Conservation (phyloP, 1,140 invertebrate species). For the Ceratina australensis region DNA sequence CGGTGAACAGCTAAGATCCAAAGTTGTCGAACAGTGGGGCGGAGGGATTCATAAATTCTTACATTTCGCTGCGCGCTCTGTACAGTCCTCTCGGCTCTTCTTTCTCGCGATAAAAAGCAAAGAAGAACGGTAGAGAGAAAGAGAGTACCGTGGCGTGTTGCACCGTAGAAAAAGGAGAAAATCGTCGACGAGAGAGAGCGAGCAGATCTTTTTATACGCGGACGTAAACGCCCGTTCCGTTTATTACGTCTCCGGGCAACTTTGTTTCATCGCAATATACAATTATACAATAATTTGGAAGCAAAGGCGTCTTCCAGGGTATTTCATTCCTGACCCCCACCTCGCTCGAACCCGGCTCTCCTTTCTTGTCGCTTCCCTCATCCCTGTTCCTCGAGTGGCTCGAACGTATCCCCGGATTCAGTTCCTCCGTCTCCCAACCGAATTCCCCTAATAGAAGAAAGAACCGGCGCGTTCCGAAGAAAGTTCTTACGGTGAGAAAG, state of each 20-base stretch:
- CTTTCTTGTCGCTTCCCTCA: slow-evolving; percentile 34
- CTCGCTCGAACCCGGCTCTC: slow-evolving; percentile 9
- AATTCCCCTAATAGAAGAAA: background rate
- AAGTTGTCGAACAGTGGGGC: slow-evolving; percentile 53
- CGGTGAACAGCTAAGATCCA: slow-evolving; percentile 19
- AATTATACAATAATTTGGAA: slow-evolving; percentile 77
- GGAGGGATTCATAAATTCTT: slow-evolving; percentile 77
- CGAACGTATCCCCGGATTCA: slow-evolving; percentile 17
- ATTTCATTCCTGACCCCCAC: slow-evolving; percentile 61
- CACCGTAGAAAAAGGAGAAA: slow-evolving; percentile 32
- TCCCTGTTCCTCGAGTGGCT: slow-evolving; percentile 6
- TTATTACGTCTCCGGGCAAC: slow-evolving; percentile 70
- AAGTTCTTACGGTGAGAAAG: slow-evolving; percentile 7
- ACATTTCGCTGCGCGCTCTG: slow-evolving; percentile 26
- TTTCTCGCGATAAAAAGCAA: slow-evolving; percentile 63
- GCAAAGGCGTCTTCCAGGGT: slow-evolving; percentile 58
- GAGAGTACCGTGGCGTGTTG: slow-evolving; percentile 36
- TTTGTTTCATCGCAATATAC: slow-evolving; percentile 72
- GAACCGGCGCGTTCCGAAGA: background rate
- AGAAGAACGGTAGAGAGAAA: slow-evolving; percentile 21
- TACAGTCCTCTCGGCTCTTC: slow-evolving; percentile 54
- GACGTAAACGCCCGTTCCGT: slow-evolving; percentile 68
- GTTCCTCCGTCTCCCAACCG: background rate
- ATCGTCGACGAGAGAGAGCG: slow-evolving; percentile 41
- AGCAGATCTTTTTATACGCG: slow-evolving; percentile 66